These are phyloP conservation scores for Acanthurus leucopareius DNA, from an alignment of 2,797 vertebrate species.

Conservation along the genomic window DNA sequence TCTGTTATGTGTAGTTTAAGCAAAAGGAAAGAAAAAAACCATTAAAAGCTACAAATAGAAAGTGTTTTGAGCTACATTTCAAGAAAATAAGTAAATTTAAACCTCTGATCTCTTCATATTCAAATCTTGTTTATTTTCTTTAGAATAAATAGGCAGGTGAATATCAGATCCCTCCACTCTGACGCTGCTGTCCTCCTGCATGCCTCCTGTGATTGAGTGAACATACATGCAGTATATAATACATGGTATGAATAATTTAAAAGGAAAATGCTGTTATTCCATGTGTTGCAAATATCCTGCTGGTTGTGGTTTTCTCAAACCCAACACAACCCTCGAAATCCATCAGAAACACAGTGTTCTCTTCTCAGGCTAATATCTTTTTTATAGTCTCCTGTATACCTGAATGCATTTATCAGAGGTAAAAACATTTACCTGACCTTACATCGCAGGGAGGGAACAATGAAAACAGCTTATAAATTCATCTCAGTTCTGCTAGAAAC, in stretches of 20 bases:
- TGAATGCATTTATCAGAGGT: slow-evolving; percentile 20
- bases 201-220: not conserved
- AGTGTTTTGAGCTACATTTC: not conserved
- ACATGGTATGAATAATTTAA: slow-evolving; percentile 44
- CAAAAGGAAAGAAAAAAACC: too few species aligned
- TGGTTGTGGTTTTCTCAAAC: slow-evolving; percentile 18
- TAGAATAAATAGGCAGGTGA: not conserved
- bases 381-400: slow-evolving; percentile 12
- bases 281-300: slow-evolving; percentile 1
- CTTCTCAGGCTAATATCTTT: not conserved
- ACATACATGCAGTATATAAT: not conserved
- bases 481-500: slow-evolving; percentile 2
- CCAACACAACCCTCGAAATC: not conserved
- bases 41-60: too few species aligned
- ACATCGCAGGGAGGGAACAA: not conserved
- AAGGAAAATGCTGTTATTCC: not conserved
- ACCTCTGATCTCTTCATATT: not conserved
- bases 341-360: not conserved
- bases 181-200: not conserved
- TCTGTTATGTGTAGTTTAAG: too few species aligned
- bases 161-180: slow-evolving; percentile 13
- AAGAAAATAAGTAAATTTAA: not conserved
- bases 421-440: too few species aligned
- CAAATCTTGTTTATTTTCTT: not conserved
- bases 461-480: not conserved